Evolutionary conservation across 2,797 vertebrate genomes (phyloP), one percentile per base, ranked within the genome.

Genomic region (Nyctalus aviator): DNA sequence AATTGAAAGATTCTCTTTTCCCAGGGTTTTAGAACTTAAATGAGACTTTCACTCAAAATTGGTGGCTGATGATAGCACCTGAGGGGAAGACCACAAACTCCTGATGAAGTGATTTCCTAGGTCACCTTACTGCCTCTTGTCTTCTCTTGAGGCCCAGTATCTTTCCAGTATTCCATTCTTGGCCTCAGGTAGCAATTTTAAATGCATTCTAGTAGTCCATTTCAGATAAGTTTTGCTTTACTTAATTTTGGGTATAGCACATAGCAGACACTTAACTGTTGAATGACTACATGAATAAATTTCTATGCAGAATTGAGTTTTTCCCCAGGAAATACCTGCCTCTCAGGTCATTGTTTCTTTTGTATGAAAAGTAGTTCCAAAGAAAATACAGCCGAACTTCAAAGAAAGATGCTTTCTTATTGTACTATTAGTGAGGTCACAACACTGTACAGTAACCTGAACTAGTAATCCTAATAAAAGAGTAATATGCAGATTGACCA

Each of bases 1-100:
- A 84, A 88, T 8, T 25, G 30, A 82, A 50, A 69, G 23, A 72
- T 46, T 88, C 37, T 85, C 20, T 95, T 84, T 78, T 78, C 79
- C 75, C 75, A 90, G 55, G 68, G n/a, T n/a, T 82, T 91, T 75
- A 87, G 35, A 92, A 87, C 64, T 92, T 90, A 55, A 94, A 68
- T 4, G 5, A 86, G 23, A 79, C 32, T 91, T 50, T 20, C 18
- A 55, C 57, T 81, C 32, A 32, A 27, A 91, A 21, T 82, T 91
- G 53, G 64, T 62, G 48, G 32, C 23, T 73, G 32, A 68, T 78
- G 76, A 90, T 46, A 84, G 50, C 21, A 46, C 25, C 46, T 82
- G 82, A 68, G 72, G 76, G 69, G n/a, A 90, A 69, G 69, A 44
- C 84, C 41, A 71, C 50, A 93, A 46, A 48, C 44, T 76, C 32